Percentiles rank a stretch among this genome's conserved stretches.
Conservation (phyloP, 2,888 invertebrate genomes). For the Coenonympha arcania region DNA sequence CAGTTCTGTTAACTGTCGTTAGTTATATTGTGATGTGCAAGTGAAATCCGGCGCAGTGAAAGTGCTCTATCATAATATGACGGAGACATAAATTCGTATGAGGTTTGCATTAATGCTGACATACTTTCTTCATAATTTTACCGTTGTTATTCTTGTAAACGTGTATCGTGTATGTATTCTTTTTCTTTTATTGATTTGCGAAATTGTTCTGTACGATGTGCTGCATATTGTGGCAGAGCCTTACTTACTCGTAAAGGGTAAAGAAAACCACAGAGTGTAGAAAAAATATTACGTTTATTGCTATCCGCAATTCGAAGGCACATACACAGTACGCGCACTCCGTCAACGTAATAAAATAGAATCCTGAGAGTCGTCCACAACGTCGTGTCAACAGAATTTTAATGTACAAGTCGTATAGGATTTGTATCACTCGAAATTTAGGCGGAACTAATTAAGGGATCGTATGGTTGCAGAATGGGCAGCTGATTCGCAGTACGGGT, state of each 20-base stretch:
- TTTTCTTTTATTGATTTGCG: not conserved
- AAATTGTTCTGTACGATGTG: not conserved
- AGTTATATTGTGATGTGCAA: slow-evolving; percentile 56
- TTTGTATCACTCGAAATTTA: slow-evolving; percentile 47
- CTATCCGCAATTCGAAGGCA: slow-evolving; percentile 71
- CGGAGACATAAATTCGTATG: slow-evolving; percentile 30
- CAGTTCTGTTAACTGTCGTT: slow-evolving; percentile 35
- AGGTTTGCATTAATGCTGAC: slow-evolving; percentile 28
- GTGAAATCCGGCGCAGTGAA: slow-evolving; percentile 64
- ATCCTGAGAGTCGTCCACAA: slow-evolving; percentile 46
- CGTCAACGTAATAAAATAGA: slow-evolving; percentile 66
- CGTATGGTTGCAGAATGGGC: slow-evolving; percentile 59
- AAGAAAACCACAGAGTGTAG: slow-evolving; percentile 43
- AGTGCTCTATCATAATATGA: slow-evolving; percentile 43
- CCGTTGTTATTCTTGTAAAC: slow-evolving; percentile 22
- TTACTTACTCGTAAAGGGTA: slow-evolving; percentile 12
- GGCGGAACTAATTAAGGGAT: slow-evolving; percentile 64
- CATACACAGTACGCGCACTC: slow-evolving; percentile 69
- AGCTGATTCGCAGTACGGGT: slow-evolving; percentile 41
- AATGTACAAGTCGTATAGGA: slow-evolving; percentile 48
- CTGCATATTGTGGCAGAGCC: not conserved
- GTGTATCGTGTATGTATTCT: not conserved
- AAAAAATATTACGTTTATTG: slow-evolving; percentile 73
- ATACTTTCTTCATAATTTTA: slow-evolving; percentile 27
- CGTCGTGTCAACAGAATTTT: slow-evolving; percentile 45